These are phyloP conservation scores for Helicoverpa zea DNA, from an alignment of 1,140 invertebrate genomes.

Conservation along the genomic window DNA sequence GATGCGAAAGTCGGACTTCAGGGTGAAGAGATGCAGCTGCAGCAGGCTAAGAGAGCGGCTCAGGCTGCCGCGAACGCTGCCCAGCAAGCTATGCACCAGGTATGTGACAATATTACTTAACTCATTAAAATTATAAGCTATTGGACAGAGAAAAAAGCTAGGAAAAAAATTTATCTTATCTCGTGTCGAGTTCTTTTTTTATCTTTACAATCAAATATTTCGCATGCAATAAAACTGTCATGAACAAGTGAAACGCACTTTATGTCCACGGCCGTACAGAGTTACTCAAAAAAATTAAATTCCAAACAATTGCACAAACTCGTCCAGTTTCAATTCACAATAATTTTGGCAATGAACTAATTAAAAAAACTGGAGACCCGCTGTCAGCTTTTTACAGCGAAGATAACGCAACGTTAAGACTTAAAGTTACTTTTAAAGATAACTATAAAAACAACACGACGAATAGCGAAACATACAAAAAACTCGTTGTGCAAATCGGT, in stretches of 20 bases:
- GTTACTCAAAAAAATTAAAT: conserved; percentile 33
- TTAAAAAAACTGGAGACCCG: conserved; percentile 34
- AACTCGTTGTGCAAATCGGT: conserved; percentile 37
- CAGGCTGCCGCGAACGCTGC: conserved; percentile 88
- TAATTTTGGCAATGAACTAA: conserved; percentile 48
- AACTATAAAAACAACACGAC: conserved; percentile 20
- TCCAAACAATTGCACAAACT: conserved; percentile 30
- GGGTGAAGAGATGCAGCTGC: conserved; percentile 89
- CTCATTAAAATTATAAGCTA: too few species aligned
- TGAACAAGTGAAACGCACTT: conserved; percentile 37
- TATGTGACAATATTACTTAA: conserved; percentile 59
- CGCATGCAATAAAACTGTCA: conserved; percentile 1
- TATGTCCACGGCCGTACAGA: conserved; percentile 20
- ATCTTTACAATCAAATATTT: conserved; percentile 4
- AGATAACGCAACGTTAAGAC: conserved; percentile 34
- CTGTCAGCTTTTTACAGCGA: conserved; percentile 34
- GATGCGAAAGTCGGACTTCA: conserved; percentile 89
- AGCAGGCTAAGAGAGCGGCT: conserved; percentile 89
- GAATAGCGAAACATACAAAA: conserved; percentile 35
- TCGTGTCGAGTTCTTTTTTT: too few species aligned
- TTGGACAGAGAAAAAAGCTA: too few species aligned
- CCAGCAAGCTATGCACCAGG: conserved; percentile 90
- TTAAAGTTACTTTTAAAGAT: conserved; percentile 26
- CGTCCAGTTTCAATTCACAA: conserved; percentile 11
- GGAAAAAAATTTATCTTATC: too few species aligned